Base-by-base conservation (phyloP, 2,113 vertebrate species). In the Bos javanicus region DNA sequence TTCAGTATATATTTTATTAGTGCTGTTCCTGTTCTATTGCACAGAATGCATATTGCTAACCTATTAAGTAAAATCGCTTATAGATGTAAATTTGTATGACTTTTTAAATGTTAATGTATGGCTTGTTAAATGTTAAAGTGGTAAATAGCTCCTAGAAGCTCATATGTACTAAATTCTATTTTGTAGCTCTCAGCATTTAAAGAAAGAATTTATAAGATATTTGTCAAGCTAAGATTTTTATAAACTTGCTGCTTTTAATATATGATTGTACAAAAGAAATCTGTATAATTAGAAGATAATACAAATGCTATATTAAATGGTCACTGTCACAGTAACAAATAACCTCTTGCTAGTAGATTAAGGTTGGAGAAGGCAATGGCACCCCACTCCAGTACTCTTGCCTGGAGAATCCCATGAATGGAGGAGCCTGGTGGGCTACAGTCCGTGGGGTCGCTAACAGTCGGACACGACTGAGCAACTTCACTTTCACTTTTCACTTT, bases 81-180 rank as follows among this genome's bases (percentile, higher is more conserved):
- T 98, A 98, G 96, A 98, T 99, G 98, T 98, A 99, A 98, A 98
- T 98, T 98, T 98, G 99, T 99, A 99, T 98, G 97, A 98, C 97
- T 98, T 98, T 96, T 98, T 98, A 99, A 99, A 99, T 99, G 98
- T 99, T 99, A 99, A 99, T 98, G 97, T 98, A 98, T 98, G 99
- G 97, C 98, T 98, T 98, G 97, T 98, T 98, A 99, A 99, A 99
- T 99, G 99, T 98, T 99, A 99, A 98, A 98, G 98, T 98, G 98
- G 98, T 98, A 99, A 99, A 99, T 98, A 99, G 98, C 91, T 74
- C 98, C 95, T 98, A 98, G 95, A 88, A 98, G 94, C 95, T 98
- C 97, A 93, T 98, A 98, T 97, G 93, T 96, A 98, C 93, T 99
- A 98, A 98, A 98, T 98, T 98, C 98, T 93, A 98, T 97, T 98